These are phyloP conservation scores for Nannobrachium achirus DNA, from an alignment of 2,113 vertebrate genomes.

Conservation along the genomic window DNA sequence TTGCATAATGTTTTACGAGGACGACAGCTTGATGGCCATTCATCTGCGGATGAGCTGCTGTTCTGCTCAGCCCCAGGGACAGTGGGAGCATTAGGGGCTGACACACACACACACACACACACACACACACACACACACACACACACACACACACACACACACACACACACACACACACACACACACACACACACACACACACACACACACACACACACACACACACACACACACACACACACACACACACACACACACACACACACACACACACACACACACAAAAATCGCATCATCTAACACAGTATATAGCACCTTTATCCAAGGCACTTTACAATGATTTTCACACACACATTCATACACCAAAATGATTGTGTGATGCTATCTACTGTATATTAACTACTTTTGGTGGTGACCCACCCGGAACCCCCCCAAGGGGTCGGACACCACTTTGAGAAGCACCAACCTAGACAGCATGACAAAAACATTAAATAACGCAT, in stretches of 20 bases:
- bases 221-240: not conserved
- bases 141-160: slow-evolving; percentile 10
- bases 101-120: slow-evolving; percentile 5
- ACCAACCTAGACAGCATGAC: too few relatives aligned
- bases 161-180: slow-evolving; percentile 1
- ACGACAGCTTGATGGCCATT: not conserved
- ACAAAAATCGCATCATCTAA: slow-evolving; percentile 36
- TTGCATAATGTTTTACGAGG: not conserved
- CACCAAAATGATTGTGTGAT: too few relatives aligned
- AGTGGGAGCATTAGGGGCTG: not conserved
- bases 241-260: slow-evolving; percentile 3
- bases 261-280: slow-evolving; percentile 2
- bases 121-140: not conserved
- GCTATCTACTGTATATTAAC: too few relatives aligned
- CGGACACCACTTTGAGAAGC: too few relatives aligned
- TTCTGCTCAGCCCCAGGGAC: slow-evolving; percentile 23
- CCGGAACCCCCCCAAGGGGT: too few relatives aligned
- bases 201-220: slow-evolving; percentile 3
- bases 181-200: not conserved
- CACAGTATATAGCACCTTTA: too few relatives aligned
- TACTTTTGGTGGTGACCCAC: too few relatives aligned
- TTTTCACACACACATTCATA: too few relatives aligned
- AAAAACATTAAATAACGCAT: too few relatives aligned
- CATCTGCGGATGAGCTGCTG: not conserved
- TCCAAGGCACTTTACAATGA: too few relatives aligned